Conservation (phyloP, 2,888 invertebrate species). For the Octodonta nipae region DNA sequence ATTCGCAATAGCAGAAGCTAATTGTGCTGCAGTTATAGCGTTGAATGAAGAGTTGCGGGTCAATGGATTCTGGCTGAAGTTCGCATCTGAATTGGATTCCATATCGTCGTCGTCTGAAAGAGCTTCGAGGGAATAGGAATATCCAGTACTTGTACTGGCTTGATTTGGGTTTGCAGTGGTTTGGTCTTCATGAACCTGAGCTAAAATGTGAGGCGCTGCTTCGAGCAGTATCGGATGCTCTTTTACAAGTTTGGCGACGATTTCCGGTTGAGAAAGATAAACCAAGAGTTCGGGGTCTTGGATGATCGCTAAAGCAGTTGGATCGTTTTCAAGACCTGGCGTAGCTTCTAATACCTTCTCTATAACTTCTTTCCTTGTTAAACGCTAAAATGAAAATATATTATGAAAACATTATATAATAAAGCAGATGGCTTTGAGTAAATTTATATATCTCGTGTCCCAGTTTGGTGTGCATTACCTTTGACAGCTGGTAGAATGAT, state of each 20-base stretch:
- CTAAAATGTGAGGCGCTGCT: conserved; percentile 53
- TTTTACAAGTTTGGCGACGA: conserved; percentile 52
- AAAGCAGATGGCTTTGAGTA: too few species aligned
- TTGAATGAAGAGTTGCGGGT: conserved; percentile 30
- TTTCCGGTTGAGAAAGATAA: conserved; percentile 53
- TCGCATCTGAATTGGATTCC: conserved; percentile 34
- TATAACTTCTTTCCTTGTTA: conserved; percentile 39
- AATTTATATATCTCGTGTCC: too few species aligned
- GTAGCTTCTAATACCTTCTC: conserved; percentile 57
- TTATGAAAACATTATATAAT: too few species aligned
- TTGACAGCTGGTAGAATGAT: too few species aligned
- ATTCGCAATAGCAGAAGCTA: conserved; percentile 60
- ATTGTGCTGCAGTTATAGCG: conserved; percentile 58
- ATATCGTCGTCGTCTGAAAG: conserved; percentile 44
- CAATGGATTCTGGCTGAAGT: conserved; percentile 22
- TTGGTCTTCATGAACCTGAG: conserved; percentile 37
- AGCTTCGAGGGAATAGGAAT: conserved; percentile 41
- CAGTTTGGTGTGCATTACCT: too few species aligned
- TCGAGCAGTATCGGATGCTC: conserved; percentile 57
- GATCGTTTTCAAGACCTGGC: conserved; percentile 56
- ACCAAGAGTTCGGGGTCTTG: conserved; percentile 65
- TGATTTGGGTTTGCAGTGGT: conserved; percentile 42
- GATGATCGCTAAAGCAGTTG: conserved; percentile 58
- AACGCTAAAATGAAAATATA: conserved; percentile 23
- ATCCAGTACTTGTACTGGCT: conserved; percentile 37